Percentiles rank a stretch among this genome's conserved stretches.
Evolutionary conservation across 2,797 vertebrate species (phyloP).

Genomic region (Diplodus sargus): DNA sequence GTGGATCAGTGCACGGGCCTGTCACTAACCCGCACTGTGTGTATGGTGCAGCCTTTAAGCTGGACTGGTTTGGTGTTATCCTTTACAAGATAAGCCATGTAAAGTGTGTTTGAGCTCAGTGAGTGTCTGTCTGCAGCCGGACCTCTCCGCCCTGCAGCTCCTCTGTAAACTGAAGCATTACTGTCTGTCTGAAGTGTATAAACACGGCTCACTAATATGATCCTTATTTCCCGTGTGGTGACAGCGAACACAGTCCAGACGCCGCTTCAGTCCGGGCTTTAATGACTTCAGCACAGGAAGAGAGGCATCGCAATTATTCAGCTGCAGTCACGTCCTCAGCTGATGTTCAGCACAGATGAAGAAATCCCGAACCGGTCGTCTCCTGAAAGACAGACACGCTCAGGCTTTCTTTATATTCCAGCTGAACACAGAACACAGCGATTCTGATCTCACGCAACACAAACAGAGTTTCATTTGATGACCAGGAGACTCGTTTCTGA

Average conservation of each 20-base stretch:
- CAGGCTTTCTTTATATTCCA: neutral
- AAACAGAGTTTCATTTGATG: neutral
- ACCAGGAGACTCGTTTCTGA: neutral
- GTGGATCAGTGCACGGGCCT: too few relatives aligned
- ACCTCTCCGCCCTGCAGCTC: neutral
- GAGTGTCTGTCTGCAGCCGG: neutral
- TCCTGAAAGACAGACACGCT: neutral
- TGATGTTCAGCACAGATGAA: neutral
- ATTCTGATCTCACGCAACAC: neutral
- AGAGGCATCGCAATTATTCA: conserved; percentile 13
- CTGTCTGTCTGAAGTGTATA: conserved; percentile 6
- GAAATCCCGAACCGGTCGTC: neutral
- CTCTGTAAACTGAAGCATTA: conserved; percentile 7
- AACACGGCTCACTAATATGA: conserved; percentile 34
- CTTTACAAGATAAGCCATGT: neutral
- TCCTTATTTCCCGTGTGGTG: conserved; percentile 41
- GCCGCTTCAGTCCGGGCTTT: conserved; percentile 11
- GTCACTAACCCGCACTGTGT: too few relatives aligned
- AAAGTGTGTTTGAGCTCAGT: neutral
- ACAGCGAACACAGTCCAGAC: conserved; percentile 53
- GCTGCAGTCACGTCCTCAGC: conserved; percentile 6
- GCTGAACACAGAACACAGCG: neutral
- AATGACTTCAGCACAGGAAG: conserved; percentile 35
- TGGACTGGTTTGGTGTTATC: neutral
- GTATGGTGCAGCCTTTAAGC: neutral